phyloP scores from a whole-genome alignment of 2,113 vertebrate genomes.

The Hymenochirus boettgeri region DNA sequence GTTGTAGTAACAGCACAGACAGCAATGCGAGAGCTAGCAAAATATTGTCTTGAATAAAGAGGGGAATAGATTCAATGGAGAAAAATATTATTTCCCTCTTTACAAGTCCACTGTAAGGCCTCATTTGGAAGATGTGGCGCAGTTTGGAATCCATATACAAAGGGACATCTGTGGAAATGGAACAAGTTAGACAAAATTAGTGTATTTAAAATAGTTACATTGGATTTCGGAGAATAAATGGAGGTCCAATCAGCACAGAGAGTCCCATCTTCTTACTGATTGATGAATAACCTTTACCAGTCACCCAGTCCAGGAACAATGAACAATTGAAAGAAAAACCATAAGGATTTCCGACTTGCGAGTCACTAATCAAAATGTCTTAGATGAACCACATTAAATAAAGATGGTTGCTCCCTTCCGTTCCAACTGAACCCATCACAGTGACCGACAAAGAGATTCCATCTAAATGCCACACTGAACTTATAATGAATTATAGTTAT shows the following conservation, averaged over 20 bases:
- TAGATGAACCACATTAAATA: conserved; percentile 49
- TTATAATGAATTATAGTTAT: conserved; percentile 57
- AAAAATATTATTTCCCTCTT: no score
- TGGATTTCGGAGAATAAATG: neutral
- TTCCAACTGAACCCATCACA: conserved; percentile 54
- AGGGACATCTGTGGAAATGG: no score
- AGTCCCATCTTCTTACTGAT: conserved; percentile 37
- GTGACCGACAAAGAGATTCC: conserved; percentile 50
- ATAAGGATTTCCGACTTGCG: conserved; percentile 54
- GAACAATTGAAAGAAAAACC: conserved; percentile 52
- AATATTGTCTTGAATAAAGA: no score
- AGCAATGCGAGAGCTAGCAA: no score
- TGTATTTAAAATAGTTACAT: neutral
- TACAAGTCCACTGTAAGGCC: no score
- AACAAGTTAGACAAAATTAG: no score
- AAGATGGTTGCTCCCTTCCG: conserved; percentile 51
- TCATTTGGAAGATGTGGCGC: no score
- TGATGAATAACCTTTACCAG: conserved; percentile 62
- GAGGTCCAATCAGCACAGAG: neutral
- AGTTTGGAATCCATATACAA: no score
- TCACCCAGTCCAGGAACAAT: conserved; percentile 48
- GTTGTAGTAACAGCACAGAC: no score
- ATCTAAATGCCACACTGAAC: conserved; percentile 63
- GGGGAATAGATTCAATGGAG: no score
- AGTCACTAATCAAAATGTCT: conserved; percentile 57